These are phyloP conservation scores for Dryoscopus gambensis DNA, from an alignment of 2,113 vertebrate species.

Conservation along the genomic window DNA sequence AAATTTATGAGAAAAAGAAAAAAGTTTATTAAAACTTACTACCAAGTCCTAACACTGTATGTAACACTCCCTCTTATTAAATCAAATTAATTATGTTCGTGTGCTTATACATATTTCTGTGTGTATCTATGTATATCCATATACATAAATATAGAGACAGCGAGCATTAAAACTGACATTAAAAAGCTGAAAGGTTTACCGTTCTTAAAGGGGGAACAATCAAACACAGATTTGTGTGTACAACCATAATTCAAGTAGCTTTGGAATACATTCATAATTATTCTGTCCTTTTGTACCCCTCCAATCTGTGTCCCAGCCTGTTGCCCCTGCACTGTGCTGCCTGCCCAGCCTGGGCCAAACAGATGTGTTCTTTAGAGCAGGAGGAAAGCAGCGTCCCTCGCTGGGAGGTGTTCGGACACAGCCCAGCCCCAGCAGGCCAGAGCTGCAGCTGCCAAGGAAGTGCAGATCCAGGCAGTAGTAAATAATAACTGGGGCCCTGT, in stretches of 20 bases:
- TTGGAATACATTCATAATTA: fast-evolving
- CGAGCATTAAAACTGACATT: background rate
- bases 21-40: background rate
- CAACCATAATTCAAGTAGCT: background rate
- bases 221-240: background rate
- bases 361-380: background rate
- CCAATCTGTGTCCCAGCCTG: fast-evolving
- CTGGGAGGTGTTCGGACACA: background rate
- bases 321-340: background rate
- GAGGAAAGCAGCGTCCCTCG: background rate
- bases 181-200: background rate
- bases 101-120: background rate
- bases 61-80: background rate
- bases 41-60: background rate
- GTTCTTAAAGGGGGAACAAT: background rate
- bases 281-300: background rate
- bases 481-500: background rate
- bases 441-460: background rate
- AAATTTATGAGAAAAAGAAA: background rate
- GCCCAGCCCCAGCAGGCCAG: background rate
- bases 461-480: background rate
- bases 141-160: background rate
- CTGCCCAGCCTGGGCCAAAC: background rate
- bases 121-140: too few relatives aligned
- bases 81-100: background rate